phyloP scores from a whole-genome alignment of 2,888 invertebrate genomes.

The Neoitamus cyanurus region DNA sequence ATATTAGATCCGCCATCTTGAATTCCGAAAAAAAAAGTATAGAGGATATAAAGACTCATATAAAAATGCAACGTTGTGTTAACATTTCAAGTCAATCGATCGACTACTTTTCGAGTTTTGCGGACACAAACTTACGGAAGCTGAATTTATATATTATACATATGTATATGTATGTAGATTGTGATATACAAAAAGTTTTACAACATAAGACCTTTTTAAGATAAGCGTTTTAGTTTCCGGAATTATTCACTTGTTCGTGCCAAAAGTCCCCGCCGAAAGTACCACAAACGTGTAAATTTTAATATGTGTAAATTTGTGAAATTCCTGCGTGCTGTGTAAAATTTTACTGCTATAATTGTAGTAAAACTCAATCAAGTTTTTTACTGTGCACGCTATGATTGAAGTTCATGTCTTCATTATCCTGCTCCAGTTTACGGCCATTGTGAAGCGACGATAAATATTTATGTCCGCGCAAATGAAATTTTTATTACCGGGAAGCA shows the following conservation, averaged over 20 bases:
- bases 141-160: no score
- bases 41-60: no score
- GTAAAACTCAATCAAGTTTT: background rate
- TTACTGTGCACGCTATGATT: background rate
- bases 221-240: no score
- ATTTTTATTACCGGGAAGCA: background rate
- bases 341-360: background rate
- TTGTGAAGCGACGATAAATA: background rate
- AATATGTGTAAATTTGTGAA: background rate
- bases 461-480: background rate
- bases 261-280: no score
- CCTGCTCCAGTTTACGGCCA: background rate
- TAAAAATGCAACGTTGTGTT: no score
- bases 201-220: background rate
- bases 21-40: no score
- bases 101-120: no score
- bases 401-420: conserved; percentile 1
- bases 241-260: no score
- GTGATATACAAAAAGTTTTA: background rate
- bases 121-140: no score
- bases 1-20: no score
- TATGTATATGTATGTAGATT: no score
- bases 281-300: background rate
- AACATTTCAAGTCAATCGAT: no score
- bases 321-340: background rate